Evolutionary conservation across 2,113 vertebrate genomes (phyloP).

Genomic region (Emydocephalus ijimae): DNA sequence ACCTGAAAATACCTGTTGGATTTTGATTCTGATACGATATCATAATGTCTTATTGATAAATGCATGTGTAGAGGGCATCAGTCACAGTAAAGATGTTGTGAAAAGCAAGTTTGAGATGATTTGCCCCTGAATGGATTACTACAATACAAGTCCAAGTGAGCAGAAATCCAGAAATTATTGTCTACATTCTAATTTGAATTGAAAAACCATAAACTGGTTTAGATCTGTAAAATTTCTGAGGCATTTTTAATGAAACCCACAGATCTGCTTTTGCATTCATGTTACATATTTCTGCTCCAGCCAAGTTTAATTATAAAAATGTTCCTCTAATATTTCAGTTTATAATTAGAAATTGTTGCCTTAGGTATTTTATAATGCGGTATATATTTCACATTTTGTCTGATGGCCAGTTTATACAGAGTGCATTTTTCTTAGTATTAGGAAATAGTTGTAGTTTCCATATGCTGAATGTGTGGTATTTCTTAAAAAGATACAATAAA

Average conservation of each 20-base stretch:
- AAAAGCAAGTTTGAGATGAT: neutral
- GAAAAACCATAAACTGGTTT: neutral
- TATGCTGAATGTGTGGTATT: neutral
- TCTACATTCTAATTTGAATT: neutral
- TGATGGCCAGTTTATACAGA: constrained; percentile 41
- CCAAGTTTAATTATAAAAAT: neutral
- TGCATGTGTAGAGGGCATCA: neutral
- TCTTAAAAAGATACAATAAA: neutral
- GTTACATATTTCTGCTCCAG: neutral
- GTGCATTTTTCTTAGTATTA: constrained; percentile 33
- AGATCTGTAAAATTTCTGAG: neutral
- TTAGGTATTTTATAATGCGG: neutral
- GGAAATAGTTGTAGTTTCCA: constrained; percentile 25
- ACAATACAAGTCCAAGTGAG: neutral
- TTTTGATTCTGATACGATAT: neutral
- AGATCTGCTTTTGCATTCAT: neutral
- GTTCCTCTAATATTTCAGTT: constrained; percentile 26
- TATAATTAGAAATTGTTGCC: constrained; percentile 31
- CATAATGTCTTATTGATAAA: neutral
- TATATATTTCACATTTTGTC: constrained; percentile 15
- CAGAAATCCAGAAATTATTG: neutral
- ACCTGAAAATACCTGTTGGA: neutral
- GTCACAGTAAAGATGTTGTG: neutral
- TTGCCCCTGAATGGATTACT: neutral
- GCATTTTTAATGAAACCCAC: neutral